A percentile compares a stretch with the other conserved stretches of the same genome.
Conservation (phyloP, 2,888 invertebrate genomes). For the Parascotia fuliginaria region DNA sequence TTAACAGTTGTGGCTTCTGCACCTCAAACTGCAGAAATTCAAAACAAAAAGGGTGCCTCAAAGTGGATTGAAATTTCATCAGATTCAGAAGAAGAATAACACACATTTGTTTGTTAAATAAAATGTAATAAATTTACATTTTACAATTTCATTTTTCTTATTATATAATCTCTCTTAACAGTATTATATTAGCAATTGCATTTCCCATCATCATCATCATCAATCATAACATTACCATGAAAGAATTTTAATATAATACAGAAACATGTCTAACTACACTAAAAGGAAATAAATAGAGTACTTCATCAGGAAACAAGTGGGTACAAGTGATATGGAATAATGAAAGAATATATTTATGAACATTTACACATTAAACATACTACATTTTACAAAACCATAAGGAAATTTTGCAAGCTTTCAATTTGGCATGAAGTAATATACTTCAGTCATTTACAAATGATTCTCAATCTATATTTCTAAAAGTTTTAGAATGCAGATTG, state of each 20-base stretch:
- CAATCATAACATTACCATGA: slow-evolving; percentile 54
- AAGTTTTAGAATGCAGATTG: slow-evolving; percentile 56
- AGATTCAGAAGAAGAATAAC: slow-evolving; percentile 72
- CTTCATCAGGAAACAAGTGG: slow-evolving; percentile 27
- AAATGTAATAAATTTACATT: slow-evolving; percentile 75
- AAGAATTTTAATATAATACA: slow-evolving; percentile 43
- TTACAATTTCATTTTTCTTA: slow-evolving; percentile 65
- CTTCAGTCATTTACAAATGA: slow-evolving; percentile 52
- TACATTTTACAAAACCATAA: slow-evolving; percentile 20
- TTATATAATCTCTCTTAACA: slow-evolving; percentile 69
- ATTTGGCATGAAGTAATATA: slow-evolving; percentile 66
- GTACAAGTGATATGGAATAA: slow-evolving; percentile 27
- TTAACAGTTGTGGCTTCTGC: slow-evolving; percentile 71
- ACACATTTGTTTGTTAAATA: slow-evolving; percentile 59
- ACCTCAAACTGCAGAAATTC: slow-evolving; percentile 71
- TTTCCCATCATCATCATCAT: slow-evolving; percentile 64
- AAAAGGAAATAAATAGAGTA: slow-evolving; percentile 44
- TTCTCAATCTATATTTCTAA: slow-evolving; percentile 56
- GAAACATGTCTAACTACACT: slow-evolving; percentile 35
- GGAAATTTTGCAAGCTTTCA: slow-evolving; percentile 43
- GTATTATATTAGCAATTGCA: slow-evolving; percentile 61
- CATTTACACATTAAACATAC: slow-evolving; percentile 33
- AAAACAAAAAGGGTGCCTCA: slow-evolving; percentile 63
- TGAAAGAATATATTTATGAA: slow-evolving; percentile 26
- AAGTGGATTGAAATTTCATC: slow-evolving; percentile 81